Evolutionary conservation across 2,113 vertebrate species (phyloP).

Genomic region (Corapipo altera): DNA sequence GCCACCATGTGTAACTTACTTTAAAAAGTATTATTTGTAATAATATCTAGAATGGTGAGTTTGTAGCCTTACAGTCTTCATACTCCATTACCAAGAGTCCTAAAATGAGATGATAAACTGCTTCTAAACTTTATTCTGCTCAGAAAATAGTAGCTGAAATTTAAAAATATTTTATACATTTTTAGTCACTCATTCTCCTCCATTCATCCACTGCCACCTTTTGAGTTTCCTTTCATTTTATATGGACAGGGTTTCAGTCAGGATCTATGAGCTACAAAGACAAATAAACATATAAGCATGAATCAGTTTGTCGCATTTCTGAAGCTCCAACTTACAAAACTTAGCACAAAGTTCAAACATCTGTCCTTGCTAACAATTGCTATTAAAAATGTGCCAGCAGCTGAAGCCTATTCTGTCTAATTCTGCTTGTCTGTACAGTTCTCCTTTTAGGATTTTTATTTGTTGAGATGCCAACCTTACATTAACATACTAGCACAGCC

Average conservation of each 20-base stretch:
- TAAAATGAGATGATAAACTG: background rate
- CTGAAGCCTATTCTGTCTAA: background rate
- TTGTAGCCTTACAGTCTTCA: background rate
- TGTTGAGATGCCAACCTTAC: background rate
- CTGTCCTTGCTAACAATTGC: background rate
- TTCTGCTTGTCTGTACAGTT: background rate
- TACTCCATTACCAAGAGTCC: background rate
- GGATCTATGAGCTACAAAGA: background rate
- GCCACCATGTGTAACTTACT: background rate
- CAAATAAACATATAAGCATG: background rate
- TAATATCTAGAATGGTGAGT: background rate
- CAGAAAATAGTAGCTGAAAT: background rate
- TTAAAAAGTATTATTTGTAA: background rate
- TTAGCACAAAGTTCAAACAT: background rate
- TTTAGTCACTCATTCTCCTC: background rate
- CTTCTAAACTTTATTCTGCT: background rate
- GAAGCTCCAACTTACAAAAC: background rate
- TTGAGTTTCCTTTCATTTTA: background rate
- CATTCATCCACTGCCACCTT: background rate
- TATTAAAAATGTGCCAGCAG: background rate
- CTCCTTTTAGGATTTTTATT: background rate
- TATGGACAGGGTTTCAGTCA: background rate
- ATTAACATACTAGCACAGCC: background rate
- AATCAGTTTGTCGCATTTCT: background rate
- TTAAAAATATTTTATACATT: background rate